A percentile compares a stretch with the other conserved stretches of the same genome.
Evolutionary conservation across 2,888 invertebrate species (phyloP).

Genomic region (Ganaspis brasiliensis): DNA sequence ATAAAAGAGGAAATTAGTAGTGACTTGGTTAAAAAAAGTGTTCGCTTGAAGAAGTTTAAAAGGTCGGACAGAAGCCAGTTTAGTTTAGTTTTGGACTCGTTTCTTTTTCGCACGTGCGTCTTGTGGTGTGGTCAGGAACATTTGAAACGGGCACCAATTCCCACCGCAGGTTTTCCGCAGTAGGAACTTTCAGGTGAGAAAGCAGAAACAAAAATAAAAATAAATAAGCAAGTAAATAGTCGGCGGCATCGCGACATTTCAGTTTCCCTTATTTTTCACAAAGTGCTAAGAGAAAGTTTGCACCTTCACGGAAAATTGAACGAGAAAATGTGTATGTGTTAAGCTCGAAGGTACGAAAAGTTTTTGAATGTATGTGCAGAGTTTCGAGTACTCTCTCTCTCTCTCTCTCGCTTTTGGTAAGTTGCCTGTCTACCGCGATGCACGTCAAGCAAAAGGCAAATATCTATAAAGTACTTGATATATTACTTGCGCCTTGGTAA

Average conservation of each 20-base stretch:
- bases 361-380: conserved; percentile 27
- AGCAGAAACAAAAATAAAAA: conserved; percentile 17
- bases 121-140: conserved; percentile 6
- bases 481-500: conserved; percentile 31
- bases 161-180: conserved; percentile 8
- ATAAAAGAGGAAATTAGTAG: conserved; percentile 19
- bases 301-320: conserved; percentile 15
- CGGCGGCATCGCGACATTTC: conserved; percentile 24
- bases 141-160: conserved; percentile 35
- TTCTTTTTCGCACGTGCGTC: conserved; percentile 21
- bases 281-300: conserved; percentile 27
- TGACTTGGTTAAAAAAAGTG: not conserved
- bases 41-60: conserved; percentile 15
- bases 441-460: conserved; percentile 35
- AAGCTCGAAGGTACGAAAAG: conserved; percentile 16
- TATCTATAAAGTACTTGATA: conserved; percentile 37
- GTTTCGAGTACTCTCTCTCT: conserved; percentile 24
- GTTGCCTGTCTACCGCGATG: conserved; percentile 10
- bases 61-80: conserved; percentile 34
- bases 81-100: conserved; percentile 15
- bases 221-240: conserved; percentile 42
- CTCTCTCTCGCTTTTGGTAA: conserved; percentile 7
- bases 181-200: conserved; percentile 29
- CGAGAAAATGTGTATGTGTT: not conserved
- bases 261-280: conserved; percentile 39